Percentiles rank a stretch among this genome's conserved stretches.
Conservation (phyloP, 1,140 invertebrate species). For the Oedothorax gibbosus region DNA sequence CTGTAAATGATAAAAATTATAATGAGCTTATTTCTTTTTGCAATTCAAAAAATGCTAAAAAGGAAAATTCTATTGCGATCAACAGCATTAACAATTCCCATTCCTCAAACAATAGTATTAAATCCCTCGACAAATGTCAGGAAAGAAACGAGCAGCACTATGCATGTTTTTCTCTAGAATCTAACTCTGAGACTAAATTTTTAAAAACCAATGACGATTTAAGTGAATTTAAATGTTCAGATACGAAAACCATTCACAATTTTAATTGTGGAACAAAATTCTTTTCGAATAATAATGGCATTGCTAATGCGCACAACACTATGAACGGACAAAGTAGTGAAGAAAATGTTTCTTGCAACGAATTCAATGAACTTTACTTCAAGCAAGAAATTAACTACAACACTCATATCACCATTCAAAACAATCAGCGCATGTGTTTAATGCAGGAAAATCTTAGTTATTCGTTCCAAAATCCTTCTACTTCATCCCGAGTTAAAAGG, state of each 20-base stretch:
- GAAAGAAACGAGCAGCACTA: background rate
- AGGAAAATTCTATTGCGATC: background rate
- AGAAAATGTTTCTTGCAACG: no score
- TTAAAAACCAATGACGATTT: background rate
- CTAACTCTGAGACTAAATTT: background rate
- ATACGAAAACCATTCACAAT: background rate
- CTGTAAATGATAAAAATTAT: background rate
- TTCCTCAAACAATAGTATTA: slow-evolving; percentile 10
- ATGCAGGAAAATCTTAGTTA: background rate
- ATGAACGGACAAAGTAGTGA: no score
- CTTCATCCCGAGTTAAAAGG: no score
- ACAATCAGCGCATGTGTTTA: background rate
- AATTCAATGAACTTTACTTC: no score
- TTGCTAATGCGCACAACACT: no score
- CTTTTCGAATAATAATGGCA: background rate
- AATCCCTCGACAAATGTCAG: background rate
- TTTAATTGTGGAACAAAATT: background rate
- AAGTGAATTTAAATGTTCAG: background rate
- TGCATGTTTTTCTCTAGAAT: background rate
- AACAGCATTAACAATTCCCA: slow-evolving; percentile 13
- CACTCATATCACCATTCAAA: background rate
- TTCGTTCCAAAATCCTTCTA: no score
- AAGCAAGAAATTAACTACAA: background rate
- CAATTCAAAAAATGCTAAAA: background rate
- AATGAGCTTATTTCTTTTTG: slow-evolving; percentile 26